These are phyloP conservation scores for Porites cylindrica DNA, from an alignment of 92 coral and sea anemone species.

Conservation along the genomic window DNA sequence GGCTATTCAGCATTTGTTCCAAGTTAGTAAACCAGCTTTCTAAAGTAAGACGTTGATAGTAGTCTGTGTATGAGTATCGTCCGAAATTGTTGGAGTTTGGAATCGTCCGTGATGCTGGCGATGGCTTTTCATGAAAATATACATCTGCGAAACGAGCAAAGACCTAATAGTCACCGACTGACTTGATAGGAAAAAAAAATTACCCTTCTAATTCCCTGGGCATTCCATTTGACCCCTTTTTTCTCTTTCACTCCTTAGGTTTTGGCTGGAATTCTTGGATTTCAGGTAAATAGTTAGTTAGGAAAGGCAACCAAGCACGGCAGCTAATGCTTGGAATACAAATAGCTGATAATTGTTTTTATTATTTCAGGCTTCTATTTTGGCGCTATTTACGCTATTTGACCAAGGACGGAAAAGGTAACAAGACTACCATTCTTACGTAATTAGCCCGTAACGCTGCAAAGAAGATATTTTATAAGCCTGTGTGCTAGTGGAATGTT, in stretches of 20 bases:
- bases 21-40: no score
- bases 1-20: no score
- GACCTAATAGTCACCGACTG: not conserved
- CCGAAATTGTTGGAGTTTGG: no score
- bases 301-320: no score
- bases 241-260: constrained; percentile 3
- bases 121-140: no score
- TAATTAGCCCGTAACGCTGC: not conserved
- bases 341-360: not conserved
- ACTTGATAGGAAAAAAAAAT: not conserved
- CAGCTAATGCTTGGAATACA: not conserved
- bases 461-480: not conserved
- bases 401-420: constrained; percentile 47
- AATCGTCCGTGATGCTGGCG: no score
- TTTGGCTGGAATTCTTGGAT: constrained; percentile 50
- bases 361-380: constrained; percentile 1
- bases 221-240: not conserved
- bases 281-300: constrained; percentile 29
- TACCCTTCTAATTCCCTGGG: no score
- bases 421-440: not conserved
- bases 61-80: no score
- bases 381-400: constrained; percentile 35
- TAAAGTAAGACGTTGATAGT: no score
- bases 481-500: no score
- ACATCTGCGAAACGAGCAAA: no score